phyloP scores from a whole-genome alignment of 2,888 invertebrate species.

The Xestoiulus laeticollis region DNA sequence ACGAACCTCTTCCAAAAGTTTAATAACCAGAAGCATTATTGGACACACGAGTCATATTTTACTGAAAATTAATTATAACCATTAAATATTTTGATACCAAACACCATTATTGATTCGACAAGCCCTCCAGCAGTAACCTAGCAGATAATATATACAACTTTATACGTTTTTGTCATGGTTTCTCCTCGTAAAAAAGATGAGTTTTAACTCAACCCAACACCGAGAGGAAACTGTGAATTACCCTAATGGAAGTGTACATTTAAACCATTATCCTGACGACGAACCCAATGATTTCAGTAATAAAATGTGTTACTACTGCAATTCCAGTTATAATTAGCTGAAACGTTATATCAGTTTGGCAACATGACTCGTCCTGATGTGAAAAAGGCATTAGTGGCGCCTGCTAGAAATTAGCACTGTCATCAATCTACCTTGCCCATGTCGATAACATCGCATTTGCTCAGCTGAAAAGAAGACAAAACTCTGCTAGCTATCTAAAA shows the following conservation, averaged over 20 bases:
- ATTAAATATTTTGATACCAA: too few species aligned
- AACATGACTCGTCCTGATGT: not conserved
- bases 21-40: too few species aligned
- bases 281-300: not conserved
- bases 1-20: too few species aligned
- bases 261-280: not conserved
- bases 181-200: too few species aligned
- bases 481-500: not conserved
- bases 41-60: too few species aligned
- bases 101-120: too few species aligned
- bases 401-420: not conserved
- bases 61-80: too few species aligned
- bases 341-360: not conserved
- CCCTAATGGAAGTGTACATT: not conserved
- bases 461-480: not conserved
- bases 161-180: too few species aligned
- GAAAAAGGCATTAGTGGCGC: not conserved
- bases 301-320: not conserved
- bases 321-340: not conserved
- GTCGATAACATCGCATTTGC: conserved; percentile 8
- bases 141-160: too few species aligned
- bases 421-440: not conserved
- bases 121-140: too few species aligned
- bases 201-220: too few species aligned
- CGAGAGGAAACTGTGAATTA: not conserved